These are phyloP conservation scores for Protophormia terraenovae DNA, from an alignment of 2,888 invertebrate species.

Conservation along the genomic window DNA sequence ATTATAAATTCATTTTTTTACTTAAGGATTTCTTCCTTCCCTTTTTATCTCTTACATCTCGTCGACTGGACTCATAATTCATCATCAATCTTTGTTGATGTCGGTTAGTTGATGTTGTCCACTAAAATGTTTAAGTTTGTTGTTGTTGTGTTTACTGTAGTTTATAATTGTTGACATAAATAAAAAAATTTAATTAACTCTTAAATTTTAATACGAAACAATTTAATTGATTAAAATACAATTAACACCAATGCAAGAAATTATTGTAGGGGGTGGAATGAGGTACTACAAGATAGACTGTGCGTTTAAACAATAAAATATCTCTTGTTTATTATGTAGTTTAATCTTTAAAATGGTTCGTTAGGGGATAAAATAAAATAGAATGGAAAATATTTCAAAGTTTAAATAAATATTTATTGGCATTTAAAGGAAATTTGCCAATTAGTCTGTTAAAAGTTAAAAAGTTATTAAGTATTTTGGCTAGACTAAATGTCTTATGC, in stretches of 20 bases:
- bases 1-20: neutral
- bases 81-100: slow-evolving; percentile 11
- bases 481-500: no score
- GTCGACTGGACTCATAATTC: neutral
- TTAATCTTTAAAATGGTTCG: neutral
- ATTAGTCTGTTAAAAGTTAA: neutral
- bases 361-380: neutral
- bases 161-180: slow-evolving; percentile 28
- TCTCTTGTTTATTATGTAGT: neutral
- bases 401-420: neutral
- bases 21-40: neutral
- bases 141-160: neutral
- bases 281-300: neutral
- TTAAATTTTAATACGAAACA: slow-evolving; percentile 19
- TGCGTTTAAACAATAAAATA: neutral
- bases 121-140: neutral
- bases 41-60: neutral
- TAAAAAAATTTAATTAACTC: slow-evolving; percentile 29
- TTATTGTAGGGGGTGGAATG: neutral
- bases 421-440: neutral
- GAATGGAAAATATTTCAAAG: neutral
- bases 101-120: neutral
- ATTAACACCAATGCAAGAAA: slow-evolving; percentile 17
- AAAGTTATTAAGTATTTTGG: no score
- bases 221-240: slow-evolving; percentile 45